Conservation (phyloP, 1,140 invertebrate genomes). For the Orius insidiosus region DNA sequence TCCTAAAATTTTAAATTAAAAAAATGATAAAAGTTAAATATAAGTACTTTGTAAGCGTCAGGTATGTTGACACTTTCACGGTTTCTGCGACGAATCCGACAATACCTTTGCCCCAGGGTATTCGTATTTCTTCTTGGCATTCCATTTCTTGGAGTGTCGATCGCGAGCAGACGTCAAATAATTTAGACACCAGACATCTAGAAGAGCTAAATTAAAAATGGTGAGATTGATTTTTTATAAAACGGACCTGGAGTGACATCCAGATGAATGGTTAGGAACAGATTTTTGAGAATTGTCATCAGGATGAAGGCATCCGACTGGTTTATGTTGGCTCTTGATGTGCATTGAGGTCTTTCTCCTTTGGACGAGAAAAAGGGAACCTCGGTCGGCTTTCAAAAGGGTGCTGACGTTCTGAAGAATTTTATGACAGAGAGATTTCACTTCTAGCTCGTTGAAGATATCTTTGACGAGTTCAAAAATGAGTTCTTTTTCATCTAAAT, state of each 20-base stretch:
- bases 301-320: slow-evolving; percentile 17
- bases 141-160: slow-evolving; percentile 82
- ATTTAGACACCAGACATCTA: slow-evolving; percentile 69
- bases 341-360: slow-evolving; percentile 33
- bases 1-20: slow-evolving; percentile 52
- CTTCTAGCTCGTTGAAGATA: slow-evolving; percentile 89
- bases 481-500: slow-evolving; percentile 82
- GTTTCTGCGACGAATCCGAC: slow-evolving; percentile 86
- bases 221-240: background rate
- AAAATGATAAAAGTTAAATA: background rate
- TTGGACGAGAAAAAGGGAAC: slow-evolving; percentile 86
- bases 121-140: slow-evolving; percentile 76
- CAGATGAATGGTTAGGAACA: slow-evolving; percentile 10
- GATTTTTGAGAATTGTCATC: background rate
- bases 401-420: slow-evolving; percentile 90
- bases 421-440: slow-evolving; percentile 84
- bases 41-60: slow-evolving; percentile 85
- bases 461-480: slow-evolving; percentile 94
- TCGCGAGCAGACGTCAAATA: slow-evolving; percentile 84
- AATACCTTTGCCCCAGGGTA: slow-evolving; percentile 80
- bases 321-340: slow-evolving; percentile 7
- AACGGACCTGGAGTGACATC: slow-evolving; percentile 16
- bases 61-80: slow-evolving; percentile 83
- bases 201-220: slow-evolving; percentile 12
- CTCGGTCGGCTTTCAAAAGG: slow-evolving; percentile 76